Base-by-base conservation (phyloP, 1,140 invertebrate genomes). In the Heliconius eleuchia region DNA sequence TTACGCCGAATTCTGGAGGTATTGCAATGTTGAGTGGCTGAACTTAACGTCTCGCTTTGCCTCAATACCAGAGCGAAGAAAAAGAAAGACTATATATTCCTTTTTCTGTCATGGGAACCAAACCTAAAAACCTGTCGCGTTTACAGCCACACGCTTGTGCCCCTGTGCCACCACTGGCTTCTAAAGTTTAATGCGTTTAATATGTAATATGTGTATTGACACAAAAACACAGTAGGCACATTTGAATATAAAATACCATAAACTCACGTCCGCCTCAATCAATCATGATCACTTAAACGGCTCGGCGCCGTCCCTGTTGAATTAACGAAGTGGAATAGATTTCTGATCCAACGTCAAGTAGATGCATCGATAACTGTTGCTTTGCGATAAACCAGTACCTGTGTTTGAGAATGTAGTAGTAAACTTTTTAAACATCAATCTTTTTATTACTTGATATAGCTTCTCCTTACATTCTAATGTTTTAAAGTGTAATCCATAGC, bases 201-300 rank as follows among this genome's bases (percentile, higher is more conserved):
- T 30, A 30, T 19, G 7, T 60, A 11, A 57, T 27, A 66, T 66
- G 27, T 27, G 3, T 30, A 66, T 66, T 13, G 23, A 66, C 60
- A 66, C 60, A 30, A 66, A 84, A 91, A 84, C 85, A 88, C 78
- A 73, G 79, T 11, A n/a, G 75, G 88, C 89, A 82, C 84, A 66
- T 73, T 75, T 66, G 60, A 37, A 82, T 70, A 23, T 50, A 78
- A 52, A 75, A 73, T 77, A 76, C 72, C 72, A 71, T 73, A 42
- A 75, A 74, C 46, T 77, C 60, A 74, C 73, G 72, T 55, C 42
- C 50, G 37, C 73, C 71, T 79, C 79, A 80, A 73, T 76, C 74
- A 80, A 80, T 83, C 82, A 77, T 83, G 71, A 78, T 77, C 74
- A 78, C 52, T 84, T 76, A 76, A 84, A 79, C 77, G 74, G 55